Conservation (phyloP, 2,113 vertebrate genomes). For the Aptenodytes forsteri region DNA sequence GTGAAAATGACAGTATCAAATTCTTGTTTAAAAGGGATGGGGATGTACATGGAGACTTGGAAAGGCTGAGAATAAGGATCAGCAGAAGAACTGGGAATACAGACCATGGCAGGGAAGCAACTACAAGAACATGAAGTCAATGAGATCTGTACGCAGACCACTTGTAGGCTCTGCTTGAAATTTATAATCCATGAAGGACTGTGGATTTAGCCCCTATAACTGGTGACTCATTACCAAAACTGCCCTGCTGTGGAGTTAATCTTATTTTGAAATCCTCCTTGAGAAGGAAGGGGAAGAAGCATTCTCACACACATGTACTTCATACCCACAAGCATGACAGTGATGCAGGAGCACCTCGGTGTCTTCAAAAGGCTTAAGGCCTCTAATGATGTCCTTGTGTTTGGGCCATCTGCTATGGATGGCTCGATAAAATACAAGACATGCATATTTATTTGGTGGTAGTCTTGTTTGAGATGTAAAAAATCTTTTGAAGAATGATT, state of each 20-base stretch:
- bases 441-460: neutral
- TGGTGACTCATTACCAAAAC: neutral
- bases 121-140: neutral
- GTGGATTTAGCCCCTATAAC: neutral
- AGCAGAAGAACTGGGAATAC: neutral
- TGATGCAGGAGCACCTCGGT: neutral
- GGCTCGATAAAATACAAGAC: neutral
- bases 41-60: neutral
- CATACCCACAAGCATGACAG: no score
- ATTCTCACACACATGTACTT: neutral
- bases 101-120: neutral
- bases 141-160: neutral
- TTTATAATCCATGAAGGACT: neutral
- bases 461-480: neutral
- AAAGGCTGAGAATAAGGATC: neutral
- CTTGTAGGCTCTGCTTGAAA: neutral
- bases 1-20: neutral
- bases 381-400: neutral
- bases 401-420: neutral
- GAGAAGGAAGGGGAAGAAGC: neutral
- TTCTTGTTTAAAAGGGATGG: neutral
- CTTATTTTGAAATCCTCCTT: neutral
- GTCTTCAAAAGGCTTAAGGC: neutral
- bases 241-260: neutral
- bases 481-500: neutral